phyloP scores from a whole-genome alignment of 30 jellyfish, hydroid and myxozoan genomes.

The Turritopsis dohrnii region DNA sequence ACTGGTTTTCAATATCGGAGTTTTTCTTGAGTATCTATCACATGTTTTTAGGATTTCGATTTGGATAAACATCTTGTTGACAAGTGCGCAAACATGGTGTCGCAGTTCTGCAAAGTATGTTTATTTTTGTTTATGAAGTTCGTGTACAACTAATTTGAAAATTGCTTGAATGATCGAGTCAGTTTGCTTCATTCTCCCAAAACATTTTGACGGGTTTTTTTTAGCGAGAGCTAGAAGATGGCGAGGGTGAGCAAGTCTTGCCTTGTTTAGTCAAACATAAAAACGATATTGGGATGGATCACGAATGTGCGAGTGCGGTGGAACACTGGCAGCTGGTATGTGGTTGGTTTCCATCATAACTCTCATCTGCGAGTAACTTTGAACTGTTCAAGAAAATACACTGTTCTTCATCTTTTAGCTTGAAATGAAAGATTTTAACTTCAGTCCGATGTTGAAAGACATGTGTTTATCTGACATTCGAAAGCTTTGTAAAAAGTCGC shows the following conservation, averaged over 20 bases:
- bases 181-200: neutral
- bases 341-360: too few species aligned
- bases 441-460: conserved; percentile 72
- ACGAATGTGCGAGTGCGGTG: conserved; percentile 62
- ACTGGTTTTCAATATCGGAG: neutral
- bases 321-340: conserved; percentile 97
- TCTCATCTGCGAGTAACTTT: too few species aligned
- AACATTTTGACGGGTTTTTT: neutral
- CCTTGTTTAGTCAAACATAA: conserved; percentile 79
- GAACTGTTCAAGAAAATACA: too few species aligned
- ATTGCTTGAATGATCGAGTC: neutral
- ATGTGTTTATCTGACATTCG: conserved; percentile 58
- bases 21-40: too few species aligned
- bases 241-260: conserved; percentile 67
- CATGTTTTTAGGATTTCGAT: conserved; percentile 69
- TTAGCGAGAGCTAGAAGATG: conserved; percentile 67
- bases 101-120: conserved; percentile 80
- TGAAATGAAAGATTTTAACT: conserved; percentile 71
- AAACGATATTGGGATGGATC: conserved; percentile 72
- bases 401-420: too few species aligned
- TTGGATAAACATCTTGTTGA: conserved; percentile 77
- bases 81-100: conserved; percentile 94
- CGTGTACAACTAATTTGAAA: neutral
- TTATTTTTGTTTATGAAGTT: neutral
- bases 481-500: conserved; percentile 36